phyloP scores from a whole-genome alignment of 2,888 invertebrate species.

The Tupiocoris notatus region DNA sequence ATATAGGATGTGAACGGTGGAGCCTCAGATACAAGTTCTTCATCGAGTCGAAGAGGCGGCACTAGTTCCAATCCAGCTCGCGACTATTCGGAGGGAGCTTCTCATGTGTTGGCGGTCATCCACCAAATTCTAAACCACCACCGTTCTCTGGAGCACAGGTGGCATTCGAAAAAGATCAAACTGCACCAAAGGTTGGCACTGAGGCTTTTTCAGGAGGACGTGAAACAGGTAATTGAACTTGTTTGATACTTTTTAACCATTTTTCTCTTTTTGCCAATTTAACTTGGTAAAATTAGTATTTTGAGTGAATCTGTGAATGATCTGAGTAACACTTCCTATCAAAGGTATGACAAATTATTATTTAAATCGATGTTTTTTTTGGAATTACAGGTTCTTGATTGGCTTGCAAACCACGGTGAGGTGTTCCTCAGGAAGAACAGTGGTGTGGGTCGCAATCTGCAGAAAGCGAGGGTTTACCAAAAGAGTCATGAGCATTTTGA shows the following conservation, averaged over 20 bases:
- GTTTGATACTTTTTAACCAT: too few relatives aligned
- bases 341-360: too few relatives aligned
- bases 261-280: too few relatives aligned
- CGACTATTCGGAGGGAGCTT: slow-evolving; percentile 95
- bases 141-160: slow-evolving; percentile 86
- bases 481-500: slow-evolving; percentile 99
- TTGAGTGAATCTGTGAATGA: too few relatives aligned
- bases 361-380: too few relatives aligned
- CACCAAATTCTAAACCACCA: slow-evolving; percentile 96
- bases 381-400: slow-evolving; percentile 77
- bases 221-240: slow-evolving; percentile 92
- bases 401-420: slow-evolving; percentile 96
- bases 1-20: slow-evolving; percentile 36
- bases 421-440: slow-evolving; percentile 94
- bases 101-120: slow-evolving; percentile 92
- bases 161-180: slow-evolving; percentile 93
- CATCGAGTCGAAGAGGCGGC: slow-evolving; percentile 48
- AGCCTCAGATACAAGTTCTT: slow-evolving; percentile 43
- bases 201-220: slow-evolving; percentile 92
- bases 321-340: too few relatives aligned
- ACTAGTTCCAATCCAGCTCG: slow-evolving; percentile 79
- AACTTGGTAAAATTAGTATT: too few relatives aligned
- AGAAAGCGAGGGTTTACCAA: slow-evolving; percentile 92
- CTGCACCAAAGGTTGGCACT: slow-evolving; percentile 91
- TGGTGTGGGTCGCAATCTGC: slow-evolving; percentile 92